These are phyloP conservation scores for Drosophila elegans DNA, from an alignment of 1,140 invertebrate species.

Conservation along the genomic window DNA sequence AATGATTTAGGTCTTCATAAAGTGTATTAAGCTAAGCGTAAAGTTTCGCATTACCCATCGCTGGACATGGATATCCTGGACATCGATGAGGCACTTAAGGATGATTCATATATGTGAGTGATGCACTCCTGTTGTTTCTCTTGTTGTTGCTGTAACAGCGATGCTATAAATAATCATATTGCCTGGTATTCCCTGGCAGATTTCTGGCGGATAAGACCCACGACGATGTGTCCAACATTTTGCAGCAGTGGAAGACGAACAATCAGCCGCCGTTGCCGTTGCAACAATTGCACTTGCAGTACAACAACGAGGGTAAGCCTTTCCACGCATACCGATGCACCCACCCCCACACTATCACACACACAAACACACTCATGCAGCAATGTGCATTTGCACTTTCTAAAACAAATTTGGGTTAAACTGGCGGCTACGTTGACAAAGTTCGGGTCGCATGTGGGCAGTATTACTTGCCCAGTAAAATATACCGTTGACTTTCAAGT, in stretches of 20 bases:
- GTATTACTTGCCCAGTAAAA: constrained; percentile 24
- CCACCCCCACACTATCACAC: background rate
- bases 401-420: constrained; percentile 77
- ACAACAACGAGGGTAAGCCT: constrained; percentile 67
- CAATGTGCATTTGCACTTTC: constrained; percentile 62
- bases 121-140: constrained; percentile 24
- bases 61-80: constrained; percentile 82
- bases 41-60: constrained; percentile 19
- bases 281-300: constrained; percentile 53
- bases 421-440: constrained; percentile 60
- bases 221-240: constrained; percentile 81
- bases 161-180: constrained; percentile 56
- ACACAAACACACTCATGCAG: constrained; percentile 5
- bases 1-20: constrained; percentile 41
- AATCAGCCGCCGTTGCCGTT: constrained; percentile 67
- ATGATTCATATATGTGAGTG: constrained; percentile 84
- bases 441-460: constrained; percentile 45
- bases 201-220: constrained; percentile 83
- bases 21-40: constrained; percentile 47
- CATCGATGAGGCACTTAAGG: constrained; percentile 82
- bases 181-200: constrained; percentile 50
- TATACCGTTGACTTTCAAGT: constrained; percentile 43
- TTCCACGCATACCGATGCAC: constrained; percentile 42
- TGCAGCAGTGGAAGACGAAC: constrained; percentile 83
- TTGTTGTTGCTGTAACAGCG: constrained; percentile 15